Base-by-base conservation (phyloP, 2,888 invertebrate species). In the Melitaea athalia region DNA sequence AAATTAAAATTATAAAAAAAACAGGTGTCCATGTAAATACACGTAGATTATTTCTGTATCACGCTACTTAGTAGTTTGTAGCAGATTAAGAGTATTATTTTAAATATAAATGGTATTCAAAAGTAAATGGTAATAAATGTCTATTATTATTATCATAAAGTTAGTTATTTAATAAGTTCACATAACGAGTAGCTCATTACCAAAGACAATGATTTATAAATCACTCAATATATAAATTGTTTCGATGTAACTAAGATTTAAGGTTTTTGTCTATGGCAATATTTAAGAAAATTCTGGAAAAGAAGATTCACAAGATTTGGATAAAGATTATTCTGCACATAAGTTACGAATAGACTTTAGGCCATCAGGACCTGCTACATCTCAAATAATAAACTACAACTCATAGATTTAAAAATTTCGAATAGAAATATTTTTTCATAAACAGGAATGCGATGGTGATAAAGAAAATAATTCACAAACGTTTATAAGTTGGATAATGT, bases 11-110 rank as follows among this genome's bases (percentile, higher is more conserved):
- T 24, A 24, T 10, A 33, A 65, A 63, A 59, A 10, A 8, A 42
- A 33, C 59, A 70, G 47, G 42, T 66, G 50, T 64, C 59, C 49
- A 49, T 70, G 67, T 60, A 67, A 60, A 70, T 70, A 70, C 52
- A 63, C 31, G 15, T 66, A 43, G 33, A 38, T 12, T 67, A 49
- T 60, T 45, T 45, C 49, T 63, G 53, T 15, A 7, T 61, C 50
- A 17, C 42, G 5, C 52, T 14, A 43, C 11, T 38, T 42, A n/a
- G 49, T 59, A 59, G n/a, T 47, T 47, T 10, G 11, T 33, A 57
- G 7, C 47, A 47, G n/a, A 63, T 45, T 31, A 53, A 31, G 43
- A n/a, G 24, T 52, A 55, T 63, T 24, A 52, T 38, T 24, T 45
- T 1, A 5, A 52, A 47, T 50, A 57, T 47, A 10, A 47, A 64